Evolutionary conservation across 2,113 vertebrate genomes (phyloP), one percentile per base, ranked within the genome.

Genomic region (Tonatia bakeri): DNA sequence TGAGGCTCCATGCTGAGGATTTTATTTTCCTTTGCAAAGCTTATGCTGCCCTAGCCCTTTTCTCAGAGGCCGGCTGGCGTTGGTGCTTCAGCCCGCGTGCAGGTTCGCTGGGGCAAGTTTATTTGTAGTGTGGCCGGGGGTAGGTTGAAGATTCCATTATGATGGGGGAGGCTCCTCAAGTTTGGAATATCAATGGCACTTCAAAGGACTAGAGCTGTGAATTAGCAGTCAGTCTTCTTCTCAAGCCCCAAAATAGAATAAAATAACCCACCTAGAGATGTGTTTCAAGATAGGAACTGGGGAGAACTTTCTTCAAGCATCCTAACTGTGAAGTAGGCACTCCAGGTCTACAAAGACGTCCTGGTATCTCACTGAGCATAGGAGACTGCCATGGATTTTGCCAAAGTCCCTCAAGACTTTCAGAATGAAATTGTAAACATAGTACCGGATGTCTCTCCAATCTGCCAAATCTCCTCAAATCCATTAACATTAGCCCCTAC

Each of bases 11-110:
- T 96, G 98, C 98, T 98, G 99, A 95, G 98, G 97, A 97, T 98
- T 98, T 98, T 99, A 98, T 99, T 99, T 99, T 98, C 96, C 94
- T 99, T 99, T 98, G 97, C 98, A 97, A 97, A 97, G 96, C 97
- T 98, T 98, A 72, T 96, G 96, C 98, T 96, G 98, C 98, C 65
- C 64, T 64, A 97, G 95, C 87, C 92, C 92, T 98, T 98, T 98
- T 98, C 98, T 98, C 97, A 96, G 98, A 98, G 98, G 96, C 80
- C 87, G 97, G 95, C 97, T 98, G 98, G 98, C 13, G 50, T 97
- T 97, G 98, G 97, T 96, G 97, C 9, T 12, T 87, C 94, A 97
- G 97, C 96, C 16, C 0, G 31, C 97, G 96, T 67, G 94, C 97
- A 96, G 97, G 97, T 97, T 98, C 96, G 95, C 95, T 94, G 19